Base-by-base conservation (phyloP, 2,113 vertebrate genomes). In the Alouatta palliata region DNA sequence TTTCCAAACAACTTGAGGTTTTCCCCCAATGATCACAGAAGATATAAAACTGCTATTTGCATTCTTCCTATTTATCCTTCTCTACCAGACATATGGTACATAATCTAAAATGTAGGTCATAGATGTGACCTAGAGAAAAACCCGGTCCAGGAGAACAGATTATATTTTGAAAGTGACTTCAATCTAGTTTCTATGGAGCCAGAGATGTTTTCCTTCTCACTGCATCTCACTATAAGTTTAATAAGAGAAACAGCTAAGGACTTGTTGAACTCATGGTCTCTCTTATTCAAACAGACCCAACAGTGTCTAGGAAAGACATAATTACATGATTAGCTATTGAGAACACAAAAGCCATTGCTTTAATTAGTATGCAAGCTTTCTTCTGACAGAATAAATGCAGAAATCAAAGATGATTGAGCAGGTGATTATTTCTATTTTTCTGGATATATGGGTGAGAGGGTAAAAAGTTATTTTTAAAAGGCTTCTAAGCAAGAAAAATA, bases 271-370 rank as follows among this genome's bases (percentile, higher is more conserved):
- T 94, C 20, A 56, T 94, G 70, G 84, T 96, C 94, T 84, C 80
- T 81, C 75, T 93, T 80, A 92, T 95, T 81, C 85, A 98, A 89
- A 98, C 16, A 98, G 95, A 97, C 95, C 87, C 66, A 97, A 96
- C 12, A 97, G 97, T 64, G 58, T 89, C 94, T 97, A 97, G 84
- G 56, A 76, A 94, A 96, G 95, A 93, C 70, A 82, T 94, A 45
- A 97, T 97, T 97, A 85, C 87, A 90, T 87, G 96, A 95, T 97
- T 95, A 97, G 92, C 92, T 93, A 94, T 71, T 98, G 95, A 97
- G 95, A 97, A 87, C 25, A 89, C 49, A 82, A 97, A 94, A 47
- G 79, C 21, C 79, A 90, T 76, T 37, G 0, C 84, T 98, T 97
- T 90, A 97, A 96, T 47, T 87, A 96, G n/a, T 82, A 94, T 91